Base-by-base conservation (phyloP, 2,888 invertebrate genomes). In the Eristalis pertinax region DNA sequence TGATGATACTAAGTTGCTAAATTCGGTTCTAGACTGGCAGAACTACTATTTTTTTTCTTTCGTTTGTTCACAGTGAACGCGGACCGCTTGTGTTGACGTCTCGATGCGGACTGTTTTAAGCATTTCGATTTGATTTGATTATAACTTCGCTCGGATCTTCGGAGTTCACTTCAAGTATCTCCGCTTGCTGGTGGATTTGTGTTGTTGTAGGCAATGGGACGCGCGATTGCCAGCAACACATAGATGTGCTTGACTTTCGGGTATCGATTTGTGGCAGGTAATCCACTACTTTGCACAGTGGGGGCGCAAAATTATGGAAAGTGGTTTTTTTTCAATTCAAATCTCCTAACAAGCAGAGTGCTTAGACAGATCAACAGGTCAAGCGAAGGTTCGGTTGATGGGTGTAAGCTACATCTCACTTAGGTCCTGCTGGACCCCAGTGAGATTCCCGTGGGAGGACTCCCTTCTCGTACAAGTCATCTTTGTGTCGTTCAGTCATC, bases 101-200 rank as follows among this genome's bases (percentile, higher is more conserved):
- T 82, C 74, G 77, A 69, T 75, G 62, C 62, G 83, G 86, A 86
- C 86, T 86, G 86, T 50, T 83, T 86, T 43, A 86, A 75, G 69
- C 74, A 63, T 32, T 73, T 65, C 74, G 70, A 79, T 70, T 86
- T 82, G 78, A 65, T 86, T 83, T 78, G 78, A 82, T 83, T 86
- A 86, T 83, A 86, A 83, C 63, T 73, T 72, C 82, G 78, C 65
- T 70, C 78, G 8, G 62, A 86, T 83, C 83, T 83, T 82, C 11
- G 65, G 50, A 75, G 65, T 72, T 82, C n/a, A 72, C 19, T 22
- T 11, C 19, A 4, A 64, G 56, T 64, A 60, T 24, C 38, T 41
- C 32, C 60, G 5, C 68, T 22, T 35, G 19, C 26, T 65, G 5
- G 69, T 24, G 43, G 50, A 8, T 19, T 50, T n/a, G 43, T 63